These are phyloP conservation scores for Temnothorax unifasciatus DNA, from an alignment of 2,888 invertebrate species.

Conservation along the genomic window DNA sequence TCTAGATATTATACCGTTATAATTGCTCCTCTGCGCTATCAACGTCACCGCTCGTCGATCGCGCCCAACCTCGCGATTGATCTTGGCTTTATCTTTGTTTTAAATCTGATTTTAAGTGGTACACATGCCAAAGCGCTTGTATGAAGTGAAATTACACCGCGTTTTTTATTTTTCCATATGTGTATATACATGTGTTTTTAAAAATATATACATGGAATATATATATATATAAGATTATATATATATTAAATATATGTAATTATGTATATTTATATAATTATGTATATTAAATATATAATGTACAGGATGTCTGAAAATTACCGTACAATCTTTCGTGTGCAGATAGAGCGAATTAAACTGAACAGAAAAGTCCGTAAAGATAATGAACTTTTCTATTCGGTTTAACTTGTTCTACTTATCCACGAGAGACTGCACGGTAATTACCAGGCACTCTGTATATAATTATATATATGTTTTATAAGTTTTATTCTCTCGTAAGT, in stretches of 20 bases:
- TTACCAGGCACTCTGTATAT: neutral
- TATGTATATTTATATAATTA: neutral
- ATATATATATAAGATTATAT: neutral
- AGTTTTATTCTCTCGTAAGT: constrained; percentile 8
- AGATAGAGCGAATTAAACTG: too few species aligned
- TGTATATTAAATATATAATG: constrained; percentile 4
- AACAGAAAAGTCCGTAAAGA: too few species aligned
- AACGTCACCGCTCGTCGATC: constrained; percentile 20
- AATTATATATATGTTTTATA: constrained; percentile 25
- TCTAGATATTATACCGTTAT: constrained; percentile 62
- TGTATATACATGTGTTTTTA: neutral
- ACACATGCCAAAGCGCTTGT: constrained; percentile 78
- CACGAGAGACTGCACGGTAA: too few species aligned
- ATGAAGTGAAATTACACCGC: constrained; percentile 57
- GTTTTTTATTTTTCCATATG: constrained; percentile 51
- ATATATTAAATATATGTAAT: neutral
- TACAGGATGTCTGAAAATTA: too few species aligned
- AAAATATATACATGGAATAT: neutral
- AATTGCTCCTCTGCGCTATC: constrained; percentile 12
- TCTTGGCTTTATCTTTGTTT: constrained; percentile 41
- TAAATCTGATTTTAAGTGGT: constrained; percentile 58
- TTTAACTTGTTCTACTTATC: too few species aligned
- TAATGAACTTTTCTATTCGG: too few species aligned
- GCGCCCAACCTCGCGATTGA: constrained; percentile 52
- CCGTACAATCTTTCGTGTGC: too few species aligned